Conservation (phyloP, 2,888 invertebrate species). For the Eutolmus rufibarbis region DNA sequence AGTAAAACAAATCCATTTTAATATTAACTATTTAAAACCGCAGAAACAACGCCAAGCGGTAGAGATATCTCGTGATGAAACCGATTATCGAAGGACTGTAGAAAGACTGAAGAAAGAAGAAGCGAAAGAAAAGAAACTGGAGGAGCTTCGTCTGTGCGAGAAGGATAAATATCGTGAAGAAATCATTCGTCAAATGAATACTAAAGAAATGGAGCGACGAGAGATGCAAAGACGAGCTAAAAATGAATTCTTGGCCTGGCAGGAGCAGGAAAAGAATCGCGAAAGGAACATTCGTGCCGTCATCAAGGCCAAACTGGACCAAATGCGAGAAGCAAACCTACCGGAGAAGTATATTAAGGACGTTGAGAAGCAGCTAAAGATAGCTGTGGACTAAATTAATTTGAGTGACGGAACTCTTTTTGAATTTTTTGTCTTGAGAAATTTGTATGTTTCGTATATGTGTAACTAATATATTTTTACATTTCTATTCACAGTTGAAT, state of each 20-base stretch:
- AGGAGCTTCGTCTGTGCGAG: conserved; percentile 53
- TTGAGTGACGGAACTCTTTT: background rate
- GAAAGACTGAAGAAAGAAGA: conserved; percentile 58
- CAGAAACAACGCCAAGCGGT: conserved; percentile 57
- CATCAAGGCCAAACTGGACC: conserved; percentile 58
- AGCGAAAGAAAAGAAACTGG: conserved; percentile 54
- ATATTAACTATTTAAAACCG: background rate
- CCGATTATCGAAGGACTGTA: conserved; percentile 57
- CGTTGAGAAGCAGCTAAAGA: conserved; percentile 55
- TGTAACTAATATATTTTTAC: background rate
- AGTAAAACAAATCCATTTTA: background rate
- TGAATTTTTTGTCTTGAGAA: background rate
- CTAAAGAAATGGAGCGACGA: conserved; percentile 57
- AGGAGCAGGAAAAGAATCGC: conserved; percentile 57
- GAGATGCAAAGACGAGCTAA: conserved; percentile 54
- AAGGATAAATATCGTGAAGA: conserved; percentile 57
- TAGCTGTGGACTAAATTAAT: conserved; percentile 38
- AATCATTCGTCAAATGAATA: conserved; percentile 60
- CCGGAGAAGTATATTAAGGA: conserved; percentile 62
- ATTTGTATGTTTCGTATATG: background rate
- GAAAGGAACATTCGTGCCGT: conserved; percentile 58
- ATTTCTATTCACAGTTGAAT: background rate
- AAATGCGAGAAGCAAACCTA: conserved; percentile 60
- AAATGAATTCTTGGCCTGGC: conserved; percentile 56
- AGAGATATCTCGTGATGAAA: conserved; percentile 59